phyloP scores from a whole-genome alignment of 2,888 invertebrate genomes.

The Cyclophora albipunctata region DNA sequence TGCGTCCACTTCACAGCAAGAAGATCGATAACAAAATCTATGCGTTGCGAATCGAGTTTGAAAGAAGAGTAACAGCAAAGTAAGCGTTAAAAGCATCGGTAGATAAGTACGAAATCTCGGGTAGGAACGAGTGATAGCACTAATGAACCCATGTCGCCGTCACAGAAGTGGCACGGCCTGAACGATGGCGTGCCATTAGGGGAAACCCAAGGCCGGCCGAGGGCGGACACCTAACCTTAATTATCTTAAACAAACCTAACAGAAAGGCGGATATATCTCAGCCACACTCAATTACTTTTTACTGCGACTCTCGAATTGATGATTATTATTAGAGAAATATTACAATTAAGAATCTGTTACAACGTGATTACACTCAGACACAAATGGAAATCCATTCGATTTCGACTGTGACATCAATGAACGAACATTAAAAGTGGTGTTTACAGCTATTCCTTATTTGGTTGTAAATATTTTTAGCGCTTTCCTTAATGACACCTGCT shows the following conservation, averaged over 20 bases:
- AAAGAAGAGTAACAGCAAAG: conserved; percentile 48
- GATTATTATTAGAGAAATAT: conserved; percentile 11
- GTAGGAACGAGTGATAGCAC: conserved; percentile 54
- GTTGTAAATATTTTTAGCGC: no score
- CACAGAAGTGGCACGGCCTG: conserved; percentile 59
- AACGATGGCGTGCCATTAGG: conserved; percentile 56
- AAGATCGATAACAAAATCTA: conserved; percentile 39
- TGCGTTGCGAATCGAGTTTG: conserved; percentile 29
- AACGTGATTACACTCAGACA: no score
- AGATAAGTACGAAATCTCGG: conserved; percentile 59
- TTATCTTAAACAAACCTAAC: conserved; percentile 53
- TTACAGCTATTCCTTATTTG: no score
- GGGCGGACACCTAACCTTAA: conserved; percentile 58
- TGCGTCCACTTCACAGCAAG: conserved; percentile 21
- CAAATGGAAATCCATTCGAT: no score
- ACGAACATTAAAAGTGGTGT: no score
- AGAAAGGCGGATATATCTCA: conserved; percentile 37
- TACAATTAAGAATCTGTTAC: no score
- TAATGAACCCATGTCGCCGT: conserved; percentile 70
- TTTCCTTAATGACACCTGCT: no score
- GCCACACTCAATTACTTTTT: conserved; percentile 10
- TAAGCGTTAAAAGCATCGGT: conserved; percentile 59
- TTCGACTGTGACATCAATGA: no score
- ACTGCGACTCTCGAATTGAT: conserved; percentile 6
- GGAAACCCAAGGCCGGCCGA: conserved; percentile 50